Conservation (phyloP, 2,797 vertebrate genomes). For the Emydoidea blandingii region DNA sequence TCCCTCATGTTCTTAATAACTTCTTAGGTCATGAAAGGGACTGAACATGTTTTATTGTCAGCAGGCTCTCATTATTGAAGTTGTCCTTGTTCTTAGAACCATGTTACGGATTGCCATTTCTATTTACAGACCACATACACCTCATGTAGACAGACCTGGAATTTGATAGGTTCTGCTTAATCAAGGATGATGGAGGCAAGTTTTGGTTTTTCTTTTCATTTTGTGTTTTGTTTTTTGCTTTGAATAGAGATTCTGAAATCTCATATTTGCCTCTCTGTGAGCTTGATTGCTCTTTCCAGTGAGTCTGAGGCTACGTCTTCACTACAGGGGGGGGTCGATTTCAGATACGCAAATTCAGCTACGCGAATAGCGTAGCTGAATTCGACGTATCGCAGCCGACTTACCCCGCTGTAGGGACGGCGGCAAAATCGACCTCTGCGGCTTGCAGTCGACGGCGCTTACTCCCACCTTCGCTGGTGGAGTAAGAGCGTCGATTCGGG, state of each 20-base stretch:
- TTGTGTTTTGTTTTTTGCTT: not conserved
- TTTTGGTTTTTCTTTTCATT: not conserved
- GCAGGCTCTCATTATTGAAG: not conserved
- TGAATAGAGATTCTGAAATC: not conserved
- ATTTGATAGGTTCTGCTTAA: not conserved
- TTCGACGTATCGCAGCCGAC: too few species aligned
- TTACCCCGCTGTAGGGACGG: too few species aligned
- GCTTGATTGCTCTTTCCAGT: constrained; percentile 34
- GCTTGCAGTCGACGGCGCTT: too few species aligned
- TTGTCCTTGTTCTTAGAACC: not conserved
- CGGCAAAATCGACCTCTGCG: too few species aligned
- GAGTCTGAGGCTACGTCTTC: too few species aligned
- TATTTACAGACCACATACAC: not conserved
- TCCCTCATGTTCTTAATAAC: not conserved
- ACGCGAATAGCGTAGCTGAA: too few species aligned
- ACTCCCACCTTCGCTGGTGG: too few species aligned
- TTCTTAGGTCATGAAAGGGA: not conserved
- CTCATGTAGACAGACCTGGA: not conserved
- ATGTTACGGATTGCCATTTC: not conserved
- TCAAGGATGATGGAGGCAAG: not conserved
- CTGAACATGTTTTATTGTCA: not conserved
- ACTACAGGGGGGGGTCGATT: too few species aligned
- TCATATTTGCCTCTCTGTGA: not conserved
- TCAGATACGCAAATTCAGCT: too few species aligned
- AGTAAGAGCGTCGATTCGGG: too few species aligned